Percentiles rank a stretch among this genome's conserved stretches.
phyloP scores from a whole-genome alignment of 92 coral and sea anemone species.

The Diadumene lineata region DNA sequence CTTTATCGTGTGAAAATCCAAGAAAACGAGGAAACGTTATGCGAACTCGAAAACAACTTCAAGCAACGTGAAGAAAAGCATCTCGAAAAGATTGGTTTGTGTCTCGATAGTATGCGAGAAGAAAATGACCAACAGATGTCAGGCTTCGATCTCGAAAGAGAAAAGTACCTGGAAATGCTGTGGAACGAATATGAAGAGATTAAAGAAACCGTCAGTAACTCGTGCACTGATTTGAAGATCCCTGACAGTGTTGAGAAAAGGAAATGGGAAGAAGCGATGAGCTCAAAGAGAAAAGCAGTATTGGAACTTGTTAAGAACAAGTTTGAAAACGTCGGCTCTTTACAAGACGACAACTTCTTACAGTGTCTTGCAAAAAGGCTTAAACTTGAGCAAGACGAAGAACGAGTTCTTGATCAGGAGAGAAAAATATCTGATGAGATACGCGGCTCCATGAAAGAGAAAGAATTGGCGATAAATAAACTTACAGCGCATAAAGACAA shows the following conservation, averaged over 20 bases:
- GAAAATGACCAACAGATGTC: slow-evolving; percentile 59
- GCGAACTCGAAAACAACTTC: slow-evolving; percentile 55
- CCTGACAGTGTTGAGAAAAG: slow-evolving; percentile 15
- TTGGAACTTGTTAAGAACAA: slow-evolving; percentile 63
- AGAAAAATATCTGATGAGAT: slow-evolving; percentile 73
- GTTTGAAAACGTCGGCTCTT: slow-evolving; percentile 63
- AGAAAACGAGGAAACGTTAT: slow-evolving; percentile 65
- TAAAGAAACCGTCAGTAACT: slow-evolving; percentile 43
- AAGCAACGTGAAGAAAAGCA: slow-evolving; percentile 65
- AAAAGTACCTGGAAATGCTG: slow-evolving; percentile 48
- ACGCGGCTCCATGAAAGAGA: slow-evolving; percentile 68
- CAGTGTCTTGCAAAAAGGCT: slow-evolving; percentile 71
- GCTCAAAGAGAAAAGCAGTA: slow-evolving; percentile 54
- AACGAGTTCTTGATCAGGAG: slow-evolving; percentile 74
- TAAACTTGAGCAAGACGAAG: slow-evolving; percentile 79
- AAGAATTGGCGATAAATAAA: slow-evolving; percentile 64
- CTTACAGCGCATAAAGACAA: slow-evolving; percentile 67
- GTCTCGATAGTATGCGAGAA: slow-evolving; percentile 61
- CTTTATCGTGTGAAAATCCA: slow-evolving; percentile 57
- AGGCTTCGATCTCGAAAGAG: slow-evolving; percentile 64
- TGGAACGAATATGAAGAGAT: slow-evolving; percentile 68
- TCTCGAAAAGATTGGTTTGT: slow-evolving; percentile 65
- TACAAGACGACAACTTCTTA: slow-evolving; percentile 54
- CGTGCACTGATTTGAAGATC: slow-evolving; percentile 24
- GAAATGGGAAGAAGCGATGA: slow-evolving; percentile 35